These are phyloP conservation scores for Ficedula albicollis DNA, from an alignment of 2,797 vertebrate genomes.

Conservation along the genomic window DNA sequence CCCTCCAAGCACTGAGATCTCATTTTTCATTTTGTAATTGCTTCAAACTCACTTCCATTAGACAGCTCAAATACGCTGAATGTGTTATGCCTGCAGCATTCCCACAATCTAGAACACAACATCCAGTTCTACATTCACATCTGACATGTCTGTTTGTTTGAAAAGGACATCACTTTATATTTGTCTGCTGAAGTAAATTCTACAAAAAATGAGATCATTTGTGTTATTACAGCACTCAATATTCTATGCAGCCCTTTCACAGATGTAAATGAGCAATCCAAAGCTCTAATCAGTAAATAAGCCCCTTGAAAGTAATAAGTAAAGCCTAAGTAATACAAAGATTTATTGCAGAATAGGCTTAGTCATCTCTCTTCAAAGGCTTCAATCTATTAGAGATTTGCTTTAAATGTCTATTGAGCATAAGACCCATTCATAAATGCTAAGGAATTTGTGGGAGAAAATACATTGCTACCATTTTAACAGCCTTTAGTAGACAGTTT, in stretches of 20 bases:
- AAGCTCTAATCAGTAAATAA: constrained; percentile 7
- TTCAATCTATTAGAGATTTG: not conserved
- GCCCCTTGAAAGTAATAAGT: not conserved
- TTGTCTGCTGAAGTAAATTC: not conserved
- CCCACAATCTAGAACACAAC: not conserved
- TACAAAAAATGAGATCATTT: not conserved
- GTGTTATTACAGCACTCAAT: not conserved
- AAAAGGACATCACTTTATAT: not conserved
- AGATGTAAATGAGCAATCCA: not conserved
- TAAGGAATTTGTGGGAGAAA: not conserved
- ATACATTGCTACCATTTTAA: not conserved
- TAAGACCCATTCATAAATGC: not conserved
- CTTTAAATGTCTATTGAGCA: not conserved
- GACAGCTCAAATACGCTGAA: not conserved
- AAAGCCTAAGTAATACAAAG: not conserved
- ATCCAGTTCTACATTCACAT: not conserved
- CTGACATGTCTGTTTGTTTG: not conserved
- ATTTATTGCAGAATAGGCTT: not conserved
- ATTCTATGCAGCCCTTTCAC: not conserved
- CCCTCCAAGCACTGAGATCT: not conserved
- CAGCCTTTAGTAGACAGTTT: not conserved
- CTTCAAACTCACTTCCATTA: not conserved
- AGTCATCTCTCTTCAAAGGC: not conserved
- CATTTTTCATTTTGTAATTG: not conserved
- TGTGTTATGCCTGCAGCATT: not conserved